Conservation (phyloP, 2,797 vertebrate genomes). For the Alectoris magna region DNA sequence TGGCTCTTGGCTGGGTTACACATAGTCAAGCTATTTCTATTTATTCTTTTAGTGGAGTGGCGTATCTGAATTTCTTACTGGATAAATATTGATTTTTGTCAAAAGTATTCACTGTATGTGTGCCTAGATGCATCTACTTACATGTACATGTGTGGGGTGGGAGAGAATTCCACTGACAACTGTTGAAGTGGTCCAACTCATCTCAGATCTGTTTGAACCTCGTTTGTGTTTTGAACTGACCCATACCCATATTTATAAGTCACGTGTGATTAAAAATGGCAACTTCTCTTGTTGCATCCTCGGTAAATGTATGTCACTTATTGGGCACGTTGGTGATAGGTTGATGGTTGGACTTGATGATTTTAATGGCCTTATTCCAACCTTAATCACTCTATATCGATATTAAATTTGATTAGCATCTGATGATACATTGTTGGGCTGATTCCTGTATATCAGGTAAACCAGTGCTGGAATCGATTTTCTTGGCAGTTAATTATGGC, state of each 20-base stretch:
- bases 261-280: background rate
- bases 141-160: background rate
- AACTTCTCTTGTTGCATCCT: background rate
- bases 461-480: background rate
- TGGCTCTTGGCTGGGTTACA: background rate
- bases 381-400: background rate
- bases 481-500: background rate
- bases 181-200: background rate
- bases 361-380: too few species aligned
- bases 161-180: background rate
- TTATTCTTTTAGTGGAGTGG: background rate
- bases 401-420: background rate
- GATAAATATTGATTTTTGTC: background rate
- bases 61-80: background rate
- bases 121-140: background rate
- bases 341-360: too few species aligned
- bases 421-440: background rate
- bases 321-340: too few species aligned
- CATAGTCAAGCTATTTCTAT: background rate
- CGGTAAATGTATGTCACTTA: background rate
- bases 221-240: background rate
- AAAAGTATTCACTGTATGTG: background rate
- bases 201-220: background rate
- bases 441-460: background rate
- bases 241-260: background rate